Evolutionary conservation across 2,888 invertebrate species (phyloP), one percentile per base, ranked within the genome.

Genomic region (Brenthis hecate): DNA sequence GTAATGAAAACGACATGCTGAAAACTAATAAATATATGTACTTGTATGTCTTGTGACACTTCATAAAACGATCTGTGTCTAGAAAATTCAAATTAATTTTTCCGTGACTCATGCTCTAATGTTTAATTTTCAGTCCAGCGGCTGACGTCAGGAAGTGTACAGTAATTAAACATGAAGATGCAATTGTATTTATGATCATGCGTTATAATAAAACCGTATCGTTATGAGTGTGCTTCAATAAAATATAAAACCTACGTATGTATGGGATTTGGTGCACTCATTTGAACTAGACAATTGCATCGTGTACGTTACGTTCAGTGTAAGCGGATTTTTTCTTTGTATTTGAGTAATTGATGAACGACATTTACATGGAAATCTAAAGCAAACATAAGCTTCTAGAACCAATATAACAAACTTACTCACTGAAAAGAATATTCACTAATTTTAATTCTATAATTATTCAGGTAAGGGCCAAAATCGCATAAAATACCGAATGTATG

Each of bases 321-420:
- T 13, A 56, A 72, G 61, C 61, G 32, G 36, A 32, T 8, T 13
- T 19, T 53, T 73, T 75, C 76, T 73, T 72, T 71, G 73, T 73
- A 75, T 61, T 66, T 56, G 57, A 53, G 43, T 66, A 70, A 75
- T 78, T 72, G 72, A 74, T 69, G 74, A 74, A 74, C 77, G 74
- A 69, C 72, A 67, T 69, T 69, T 72, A 71, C 74, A 71, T 63
- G 72, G 72, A 75, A 77, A 73, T 73, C 73, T 65, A 74, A 75
- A 73, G 65, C 73, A 77, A 77, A 78, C 74, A 74, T 67, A 70
- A 56, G 69, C 68, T 73, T 64, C 71, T 73, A 70, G 71, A 63
- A 55, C 67, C 73, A 76, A 66, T 75, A 70, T 74, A 72, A 72
- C 76, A 72, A 73, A 76, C 43, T 71, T 69, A 75, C 72, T 70